A percentile compares a stretch with the other conserved stretches of the same genome.
phyloP scores from a whole-genome alignment of 1,140 invertebrate genomes.

The Anoplophora glabripennis region DNA sequence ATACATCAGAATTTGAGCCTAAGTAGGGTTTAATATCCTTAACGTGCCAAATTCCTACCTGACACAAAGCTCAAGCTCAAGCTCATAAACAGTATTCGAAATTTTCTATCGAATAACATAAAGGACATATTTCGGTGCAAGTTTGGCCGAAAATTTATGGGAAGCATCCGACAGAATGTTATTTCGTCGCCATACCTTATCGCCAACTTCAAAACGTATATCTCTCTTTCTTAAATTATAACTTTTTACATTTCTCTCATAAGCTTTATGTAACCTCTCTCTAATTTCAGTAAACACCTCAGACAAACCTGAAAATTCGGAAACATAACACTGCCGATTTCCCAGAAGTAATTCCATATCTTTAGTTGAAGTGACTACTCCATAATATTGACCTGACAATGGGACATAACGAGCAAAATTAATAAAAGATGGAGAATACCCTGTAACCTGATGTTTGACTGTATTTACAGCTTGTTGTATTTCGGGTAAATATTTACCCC shows the following conservation, averaged over 20 bases:
- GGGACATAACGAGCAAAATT: no score
- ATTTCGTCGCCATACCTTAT: conserved; percentile 10
- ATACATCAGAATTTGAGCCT: conserved; percentile 10
- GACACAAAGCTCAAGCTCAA: background rate
- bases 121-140: conserved; percentile 17
- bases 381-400: no score
- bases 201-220: background rate
- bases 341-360: no score
- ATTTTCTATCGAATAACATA: no score
- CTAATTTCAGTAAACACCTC: no score
- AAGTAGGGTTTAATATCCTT: conserved; percentile 22
- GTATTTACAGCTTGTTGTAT: conserved; percentile 35
- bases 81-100: no score
- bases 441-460: conserved; percentile 35
- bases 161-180: conserved; percentile 12
- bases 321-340: no score
- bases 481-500: conserved; percentile 34
- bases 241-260: conserved; percentile 1
- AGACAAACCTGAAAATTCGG: no score
- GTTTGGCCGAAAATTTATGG: conserved; percentile 19
- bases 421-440: background rate
- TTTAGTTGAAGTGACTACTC: no score
- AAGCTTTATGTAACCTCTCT: background rate
- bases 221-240: conserved; percentile 9
- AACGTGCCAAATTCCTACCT: conserved; percentile 23